Percentiles rank a stretch among this genome's conserved stretches.
Evolutionary conservation across 2,113 vertebrate genomes (phyloP).

Genomic region (Larimichthys crocea): DNA sequence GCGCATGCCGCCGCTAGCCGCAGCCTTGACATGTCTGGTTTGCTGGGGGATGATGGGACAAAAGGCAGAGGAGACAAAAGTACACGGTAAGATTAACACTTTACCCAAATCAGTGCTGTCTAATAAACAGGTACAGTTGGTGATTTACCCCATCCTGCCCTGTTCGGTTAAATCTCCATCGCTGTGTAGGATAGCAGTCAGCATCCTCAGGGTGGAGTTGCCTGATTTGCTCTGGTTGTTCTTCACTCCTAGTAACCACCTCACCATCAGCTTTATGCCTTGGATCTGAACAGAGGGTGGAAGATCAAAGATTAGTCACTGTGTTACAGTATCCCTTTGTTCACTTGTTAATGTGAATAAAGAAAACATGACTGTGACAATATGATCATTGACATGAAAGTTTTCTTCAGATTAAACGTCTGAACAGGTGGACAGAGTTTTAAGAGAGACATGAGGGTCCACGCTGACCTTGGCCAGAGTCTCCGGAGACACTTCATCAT

Average conservation of each 20-base stretch:
- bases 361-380: not conserved
- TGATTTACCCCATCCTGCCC: conserved; percentile 93
- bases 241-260: conserved; percentile 98
- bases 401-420: not conserved
- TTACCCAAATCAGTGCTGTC: not conserved
- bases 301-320: not conserved
- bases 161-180: conserved; percentile 98
- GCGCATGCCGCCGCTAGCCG: conserved; percentile 95
- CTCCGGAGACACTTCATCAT: conserved; percentile 98
- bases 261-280: conserved; percentile 99
- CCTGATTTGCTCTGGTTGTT: conserved; percentile 99
- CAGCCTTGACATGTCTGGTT: conserved; percentile 98
- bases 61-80: not conserved
- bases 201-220: conserved; percentile 94
- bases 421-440: not conserved
- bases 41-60: conserved; percentile 81
- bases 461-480: conserved; percentile 93
- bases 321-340: not conserved
- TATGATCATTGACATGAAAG: not conserved
- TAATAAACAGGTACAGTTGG: not conserved
- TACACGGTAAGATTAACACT: not conserved
- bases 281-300: conserved; percentile 88
- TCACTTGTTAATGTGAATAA: not conserved
- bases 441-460: not conserved
- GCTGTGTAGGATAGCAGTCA: conserved; percentile 97